Evolutionary conservation across 2,797 vertebrate species (phyloP), one percentile per base, ranked within the genome.

Genomic region (Percopsis omiscomaycus): DNA sequence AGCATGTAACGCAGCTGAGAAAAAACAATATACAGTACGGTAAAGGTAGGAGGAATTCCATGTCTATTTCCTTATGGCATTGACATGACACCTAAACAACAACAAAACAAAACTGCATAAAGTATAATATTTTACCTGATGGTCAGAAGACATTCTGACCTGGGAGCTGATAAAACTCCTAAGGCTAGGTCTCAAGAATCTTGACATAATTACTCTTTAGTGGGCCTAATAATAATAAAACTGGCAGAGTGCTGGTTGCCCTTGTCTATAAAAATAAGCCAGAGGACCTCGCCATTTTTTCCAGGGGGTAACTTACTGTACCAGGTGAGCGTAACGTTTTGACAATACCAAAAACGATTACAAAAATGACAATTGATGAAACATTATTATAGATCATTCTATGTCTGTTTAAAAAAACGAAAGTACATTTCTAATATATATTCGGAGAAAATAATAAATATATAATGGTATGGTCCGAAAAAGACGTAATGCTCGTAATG

Each of bases 121-220:
- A 22, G 10, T 52, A 0, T 5, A 27, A 14, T 28, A 1, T 54
- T 48, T 80, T 87, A 91, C 90, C 90, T 91, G 89, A 37, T 61
- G 75, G 52, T 92, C 89, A 3, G 90, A 87, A 10, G 87, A 77
- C 89, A 89, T 90, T 81, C 91, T 84, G 58, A 90, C 75, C 68
- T 91, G 91, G 48, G 86, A 78, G 22, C 55, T 73, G 75, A 92
- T 29, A 68, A 91, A 85, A 60, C 12, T 77, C 77, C 89, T 79
- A 54, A 91, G 57, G 61, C 32, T 81, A 30, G 88, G 82, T 70
- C 83, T 89, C 60, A 92, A 3, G 67, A 92, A 78, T 52, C 89
- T 88, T 62, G 91, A 86, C 91, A 92, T 92, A 5, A 60, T 44
- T 80, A 29, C 0, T 3, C 1, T 46, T 3, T 51, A 5, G 37